Evolutionary conservation across 2,888 invertebrate genomes (phyloP).

Genomic region (Salpingus planirostris): DNA sequence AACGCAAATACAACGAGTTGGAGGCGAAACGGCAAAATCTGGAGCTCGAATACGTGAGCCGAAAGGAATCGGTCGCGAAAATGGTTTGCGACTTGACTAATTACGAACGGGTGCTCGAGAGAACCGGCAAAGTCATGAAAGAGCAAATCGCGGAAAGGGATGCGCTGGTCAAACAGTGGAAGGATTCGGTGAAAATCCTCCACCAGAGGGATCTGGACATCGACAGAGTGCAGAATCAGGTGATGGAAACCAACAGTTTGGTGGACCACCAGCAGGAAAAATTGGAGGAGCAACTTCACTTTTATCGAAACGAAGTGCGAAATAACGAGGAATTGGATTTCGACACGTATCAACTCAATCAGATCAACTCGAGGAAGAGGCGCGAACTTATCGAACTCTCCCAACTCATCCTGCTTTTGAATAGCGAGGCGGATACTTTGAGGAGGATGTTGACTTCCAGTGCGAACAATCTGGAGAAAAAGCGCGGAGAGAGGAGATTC

Average conservation of each 20-base stretch:
- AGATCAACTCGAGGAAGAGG: conserved; percentile 37
- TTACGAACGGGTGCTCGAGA: conserved; percentile 43
- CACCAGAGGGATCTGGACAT: conserved; percentile 62
- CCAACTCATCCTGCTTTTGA: conserved; percentile 35
- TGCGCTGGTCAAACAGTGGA: conserved; percentile 64
- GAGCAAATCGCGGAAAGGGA: conserved; percentile 57
- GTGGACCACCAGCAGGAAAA: conserved; percentile 44
- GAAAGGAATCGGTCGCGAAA: conserved; percentile 41
- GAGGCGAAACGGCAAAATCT: conserved; percentile 48
- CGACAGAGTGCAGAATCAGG: conserved; percentile 38
- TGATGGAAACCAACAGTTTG: conserved; percentile 20
- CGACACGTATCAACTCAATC: conserved; percentile 39
- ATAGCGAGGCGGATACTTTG: conserved; percentile 43
- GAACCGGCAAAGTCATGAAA: conserved; percentile 34
- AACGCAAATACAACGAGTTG: conserved; percentile 53
- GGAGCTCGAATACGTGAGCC: conserved; percentile 42
- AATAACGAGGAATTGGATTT: conserved; percentile 48
- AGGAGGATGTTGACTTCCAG: conserved; percentile 45
- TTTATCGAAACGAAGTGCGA: conserved; percentile 50
- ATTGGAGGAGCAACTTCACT: conserved; percentile 51
- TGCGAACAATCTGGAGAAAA: conserved; percentile 33
- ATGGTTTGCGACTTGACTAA: conserved; percentile 46
- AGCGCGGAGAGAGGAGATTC: conserved; percentile 26
- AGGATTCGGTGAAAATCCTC: conserved; percentile 58
- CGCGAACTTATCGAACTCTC: conserved; percentile 29